These are phyloP conservation scores for Philopedon plagiatum DNA, from an alignment of 2,888 invertebrate species.

Conservation along the genomic window DNA sequence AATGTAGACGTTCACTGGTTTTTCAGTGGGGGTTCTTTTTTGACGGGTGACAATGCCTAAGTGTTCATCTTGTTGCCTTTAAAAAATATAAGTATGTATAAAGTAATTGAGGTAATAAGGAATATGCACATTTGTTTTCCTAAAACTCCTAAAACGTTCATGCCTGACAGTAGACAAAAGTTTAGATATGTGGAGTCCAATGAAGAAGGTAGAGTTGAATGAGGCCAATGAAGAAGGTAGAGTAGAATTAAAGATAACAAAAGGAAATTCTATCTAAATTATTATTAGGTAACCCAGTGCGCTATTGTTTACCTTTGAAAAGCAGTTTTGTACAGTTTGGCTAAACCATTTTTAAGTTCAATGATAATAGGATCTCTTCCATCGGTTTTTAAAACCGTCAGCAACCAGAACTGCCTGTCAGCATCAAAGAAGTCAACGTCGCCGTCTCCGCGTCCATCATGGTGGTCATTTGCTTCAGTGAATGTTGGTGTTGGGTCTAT, in stretches of 20 bases:
- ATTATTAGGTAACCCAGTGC: not conserved
- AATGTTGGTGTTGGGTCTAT: constrained; percentile 69
- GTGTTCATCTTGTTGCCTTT: constrained; percentile 85
- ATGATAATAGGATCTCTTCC: constrained; percentile 69
- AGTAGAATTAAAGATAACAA: no score
- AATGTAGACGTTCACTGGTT: constrained; percentile 77
- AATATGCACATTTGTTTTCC: no score
- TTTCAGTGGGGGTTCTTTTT: constrained; percentile 60
- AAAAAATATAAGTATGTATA: constrained; percentile 42
- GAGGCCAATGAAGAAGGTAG: no score
- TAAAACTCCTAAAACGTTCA: no score
- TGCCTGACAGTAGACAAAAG: no score
- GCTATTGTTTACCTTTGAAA: constrained; percentile 77
- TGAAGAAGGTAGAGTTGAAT: no score
- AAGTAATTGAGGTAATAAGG: no score
- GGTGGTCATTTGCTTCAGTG: constrained; percentile 2
- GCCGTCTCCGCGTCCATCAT: constrained; percentile 50
- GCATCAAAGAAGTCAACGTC: constrained; percentile 65
- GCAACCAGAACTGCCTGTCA: constrained; percentile 84
- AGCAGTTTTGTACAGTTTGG: constrained; percentile 84
- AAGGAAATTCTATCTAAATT: no score
- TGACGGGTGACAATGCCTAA: constrained; percentile 74
- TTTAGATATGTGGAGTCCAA: no score
- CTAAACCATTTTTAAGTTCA: constrained; percentile 81
- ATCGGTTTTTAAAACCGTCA: constrained; percentile 79